Percentiles rank a stretch among this genome's conserved stretches.
Conservation (phyloP, 2,113 vertebrate species). For the Notechis scutatus region DNA sequence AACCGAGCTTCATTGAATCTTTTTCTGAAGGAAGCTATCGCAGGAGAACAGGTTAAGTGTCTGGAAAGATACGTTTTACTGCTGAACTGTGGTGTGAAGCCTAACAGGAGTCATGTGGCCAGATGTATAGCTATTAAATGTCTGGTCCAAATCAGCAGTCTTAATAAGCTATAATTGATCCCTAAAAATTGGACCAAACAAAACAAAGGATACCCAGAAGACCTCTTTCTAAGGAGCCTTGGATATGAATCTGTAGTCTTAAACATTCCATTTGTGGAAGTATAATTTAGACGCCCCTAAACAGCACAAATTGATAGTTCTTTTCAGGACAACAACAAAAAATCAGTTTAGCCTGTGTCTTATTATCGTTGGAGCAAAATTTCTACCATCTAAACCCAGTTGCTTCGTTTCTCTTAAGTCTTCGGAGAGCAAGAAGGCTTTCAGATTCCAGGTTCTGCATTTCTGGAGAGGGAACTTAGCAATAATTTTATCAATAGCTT, state of each 20-base stretch:
- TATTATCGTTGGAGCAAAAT: not conserved
- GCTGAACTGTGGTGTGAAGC: too few relatives aligned
- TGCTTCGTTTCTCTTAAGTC: not conserved
- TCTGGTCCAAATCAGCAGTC: too few relatives aligned
- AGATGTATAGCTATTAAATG: too few relatives aligned
- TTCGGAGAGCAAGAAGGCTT: not conserved
- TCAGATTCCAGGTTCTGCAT: not conserved
- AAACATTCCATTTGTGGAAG: not conserved
- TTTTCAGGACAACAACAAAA: not conserved
- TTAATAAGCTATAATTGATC: not conserved
- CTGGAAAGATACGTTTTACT: too few relatives aligned
- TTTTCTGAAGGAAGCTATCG: too few relatives aligned
- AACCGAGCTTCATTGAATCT: too few relatives aligned
- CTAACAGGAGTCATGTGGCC: too few relatives aligned
- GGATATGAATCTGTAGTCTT: not conserved
- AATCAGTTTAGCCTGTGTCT: not conserved
- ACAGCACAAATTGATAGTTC: not conserved
- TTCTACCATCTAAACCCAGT: not conserved
- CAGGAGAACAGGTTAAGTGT: too few relatives aligned
- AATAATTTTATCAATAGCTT: not conserved
- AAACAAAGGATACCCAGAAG: not conserved
- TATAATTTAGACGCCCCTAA: not conserved
- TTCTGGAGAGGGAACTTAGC: not conserved
- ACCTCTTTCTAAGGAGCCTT: not conserved
- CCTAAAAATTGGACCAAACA: not conserved